Conservation (phyloP, 2,113 vertebrate genomes). For the Hystrix brachyura region DNA sequence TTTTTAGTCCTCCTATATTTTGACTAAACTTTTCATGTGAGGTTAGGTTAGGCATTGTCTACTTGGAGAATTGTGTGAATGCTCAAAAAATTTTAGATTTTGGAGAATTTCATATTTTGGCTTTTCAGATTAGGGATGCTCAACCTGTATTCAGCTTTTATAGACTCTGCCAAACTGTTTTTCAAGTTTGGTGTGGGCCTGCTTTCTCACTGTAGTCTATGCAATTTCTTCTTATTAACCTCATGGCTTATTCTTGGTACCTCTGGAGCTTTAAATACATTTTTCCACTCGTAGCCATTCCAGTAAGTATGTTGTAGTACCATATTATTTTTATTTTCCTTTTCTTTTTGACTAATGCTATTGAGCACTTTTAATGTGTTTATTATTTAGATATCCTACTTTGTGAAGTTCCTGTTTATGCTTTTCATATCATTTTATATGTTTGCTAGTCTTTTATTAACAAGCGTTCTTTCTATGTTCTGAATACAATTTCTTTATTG, state of each 20-base stretch:
- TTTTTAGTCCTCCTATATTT: background rate
- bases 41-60: background rate
- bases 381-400: constrained; percentile 9
- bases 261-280: background rate
- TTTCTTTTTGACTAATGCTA: background rate
- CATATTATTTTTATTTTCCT: constrained; percentile 35
- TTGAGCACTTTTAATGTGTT: background rate
- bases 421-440: background rate
- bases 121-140: background rate
- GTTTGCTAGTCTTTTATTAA: constrained; percentile 7
- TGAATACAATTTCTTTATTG: background rate
- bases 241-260: background rate
- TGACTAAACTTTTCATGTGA: background rate
- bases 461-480: background rate
- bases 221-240: background rate
- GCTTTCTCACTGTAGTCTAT: background rate
- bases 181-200: background rate
- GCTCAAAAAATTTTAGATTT: background rate
- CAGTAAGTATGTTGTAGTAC: background rate
- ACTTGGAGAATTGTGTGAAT: background rate
- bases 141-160: background rate
- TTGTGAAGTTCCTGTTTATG: background rate
- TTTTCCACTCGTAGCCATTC: background rate
- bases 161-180: constrained; percentile 2
- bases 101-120: background rate